Base-by-base conservation (phyloP, 2,888 invertebrate genomes). In the Drosophila borealis region DNA sequence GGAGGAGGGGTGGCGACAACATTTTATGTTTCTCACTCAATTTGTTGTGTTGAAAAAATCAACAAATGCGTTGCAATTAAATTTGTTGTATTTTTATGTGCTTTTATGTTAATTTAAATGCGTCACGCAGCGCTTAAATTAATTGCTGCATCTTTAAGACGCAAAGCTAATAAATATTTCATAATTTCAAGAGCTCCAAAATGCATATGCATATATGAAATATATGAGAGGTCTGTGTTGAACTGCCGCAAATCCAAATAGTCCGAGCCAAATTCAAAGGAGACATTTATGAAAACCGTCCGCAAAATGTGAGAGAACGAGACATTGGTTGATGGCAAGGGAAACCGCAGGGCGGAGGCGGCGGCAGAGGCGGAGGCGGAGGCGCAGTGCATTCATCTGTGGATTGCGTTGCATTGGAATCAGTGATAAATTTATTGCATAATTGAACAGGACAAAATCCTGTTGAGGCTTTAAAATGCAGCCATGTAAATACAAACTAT, bases 381-480 rank as follows among this genome's bases (percentile, higher is more conserved):
- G 50, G 19, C 29, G 39, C 10, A 53, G 49, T 78, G 76, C 75
- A 70, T 69, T 76, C 75, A 78, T 65, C 78, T 76, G 76, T 78
- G 70, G 49, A 80, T 65, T 81, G 73, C 67, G 56, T 60, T 67
- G 76, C 79, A 76, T 59, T 74, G 63, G 72, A 81, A 75, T 80
- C 75, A 78, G 88, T 86, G 85, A 84, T 82, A 81, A 88, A 89
- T 88, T 89, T 85, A 88, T 86, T 88, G 86, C 89, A 86, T 86
- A 86, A 86, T 89, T 86, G 89, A 86, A 71, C 78, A 88, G 82
- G 69, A 86, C 78, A 63, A 84, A 85, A 78, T 77, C 71, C 81
- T 74, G 67, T 65, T 49, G 67, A 78, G 82, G 78, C 78, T 83
- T 86, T 78, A 80, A 88, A 80, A 80, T 80, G 74, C 83, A 80